Evolutionary conservation across 2,888 invertebrate species (phyloP).

Genomic region (Bugulina stolonifera): DNA sequence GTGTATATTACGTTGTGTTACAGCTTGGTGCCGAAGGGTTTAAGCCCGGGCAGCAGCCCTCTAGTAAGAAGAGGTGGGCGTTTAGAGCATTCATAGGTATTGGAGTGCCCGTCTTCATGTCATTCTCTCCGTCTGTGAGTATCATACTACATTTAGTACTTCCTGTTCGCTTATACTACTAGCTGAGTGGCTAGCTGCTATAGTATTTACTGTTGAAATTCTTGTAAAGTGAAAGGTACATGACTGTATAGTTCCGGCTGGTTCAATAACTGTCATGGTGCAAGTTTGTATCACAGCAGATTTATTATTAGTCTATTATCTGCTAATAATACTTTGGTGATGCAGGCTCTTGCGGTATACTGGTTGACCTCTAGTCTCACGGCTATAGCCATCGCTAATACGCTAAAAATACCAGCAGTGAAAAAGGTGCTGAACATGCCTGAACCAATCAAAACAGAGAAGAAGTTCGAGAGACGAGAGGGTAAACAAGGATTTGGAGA

Average conservation of each 20-base stretch:
- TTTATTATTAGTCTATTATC: no score
- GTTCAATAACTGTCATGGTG: no score
- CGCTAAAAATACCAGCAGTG: background rate
- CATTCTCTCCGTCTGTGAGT: background rate
- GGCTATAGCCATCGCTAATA: background rate
- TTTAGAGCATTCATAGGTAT: background rate
- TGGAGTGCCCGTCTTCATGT: background rate
- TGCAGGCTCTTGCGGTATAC: background rate
- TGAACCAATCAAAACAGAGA: background rate
- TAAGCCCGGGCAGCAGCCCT: background rate
- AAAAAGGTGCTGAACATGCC: background rate
- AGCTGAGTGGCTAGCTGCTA: no score
- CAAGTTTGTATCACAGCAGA: no score
- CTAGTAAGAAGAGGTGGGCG: background rate
- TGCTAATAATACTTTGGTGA: background rate
- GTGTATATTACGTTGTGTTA: background rate
- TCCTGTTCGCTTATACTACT: no score
- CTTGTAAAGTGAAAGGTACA: no score
- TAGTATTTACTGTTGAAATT: no score
- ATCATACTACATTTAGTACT: no score
- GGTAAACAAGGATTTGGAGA: no score
- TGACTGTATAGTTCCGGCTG: no score
- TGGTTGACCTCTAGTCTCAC: background rate
- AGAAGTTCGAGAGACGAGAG: no score
- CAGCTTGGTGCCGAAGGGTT: constrained; percentile 5